Base-by-base conservation (phyloP, 2,113 vertebrate genomes). In the Pollachius pollachius region DNA sequence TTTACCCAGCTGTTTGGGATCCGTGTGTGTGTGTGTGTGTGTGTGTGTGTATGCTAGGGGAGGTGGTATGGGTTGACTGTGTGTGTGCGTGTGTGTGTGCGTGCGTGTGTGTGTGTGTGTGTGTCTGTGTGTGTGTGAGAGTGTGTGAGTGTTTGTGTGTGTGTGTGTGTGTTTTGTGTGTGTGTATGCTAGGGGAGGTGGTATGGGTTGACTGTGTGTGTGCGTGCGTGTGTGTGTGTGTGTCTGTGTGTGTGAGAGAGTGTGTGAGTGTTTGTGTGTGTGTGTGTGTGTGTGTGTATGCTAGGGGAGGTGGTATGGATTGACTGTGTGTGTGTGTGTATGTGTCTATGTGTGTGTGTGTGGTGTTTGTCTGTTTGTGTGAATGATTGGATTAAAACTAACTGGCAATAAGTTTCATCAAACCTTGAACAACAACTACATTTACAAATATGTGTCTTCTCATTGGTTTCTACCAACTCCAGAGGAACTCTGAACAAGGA, bases 1-100 rank as follows among this genome's bases (percentile, higher is more conserved):
- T 85, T 89, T 87, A 79, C 75, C 73, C 84, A 89, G 88, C 85
- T 89, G 88, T 87, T 84, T 69, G 15, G 56, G 71, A 78, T 81
- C 72, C 76, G 59, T 74, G 60, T 16, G 57, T 68, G 34, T 59
- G 41, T 57, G 23, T 58, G 61, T 34, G 25, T 65, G 56, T 48
- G 11, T 67, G 52, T 7, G 17, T 62, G n/a, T 63, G 18, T 64
- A 17, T 0, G 12, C n/a, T n/a, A n/a, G n/a, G n/a, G n/a, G n/a
- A n/a, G n/a, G n/a, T 59, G 19, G 4, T 37, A 7, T 3, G 34
- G 34, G 34, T 37, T 37, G 34, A 37, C 58, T 19, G 66, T 48
- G 41, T 48, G 12, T 48, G 65, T 62, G 69, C 61, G 64, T 56
- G 71, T 59, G 66, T 70, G 74, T 68, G 75, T 65, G 68, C 25